These are phyloP conservation scores for Rhinichthys osculus DNA, from an alignment of 2,797 vertebrate genomes.

Conservation along the genomic window DNA sequence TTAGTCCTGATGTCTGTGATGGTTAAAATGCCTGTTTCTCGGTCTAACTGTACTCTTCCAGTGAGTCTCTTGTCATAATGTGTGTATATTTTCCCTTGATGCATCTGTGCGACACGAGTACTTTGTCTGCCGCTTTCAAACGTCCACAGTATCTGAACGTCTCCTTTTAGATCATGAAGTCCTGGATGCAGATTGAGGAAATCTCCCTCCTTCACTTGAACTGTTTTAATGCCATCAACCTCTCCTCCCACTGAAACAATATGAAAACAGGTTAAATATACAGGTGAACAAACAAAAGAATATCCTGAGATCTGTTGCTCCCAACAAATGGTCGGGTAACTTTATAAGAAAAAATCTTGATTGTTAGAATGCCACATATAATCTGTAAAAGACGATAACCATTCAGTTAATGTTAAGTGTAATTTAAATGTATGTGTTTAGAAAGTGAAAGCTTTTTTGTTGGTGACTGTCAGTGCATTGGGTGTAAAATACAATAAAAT, in stretches of 20 bases:
- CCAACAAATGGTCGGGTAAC: no score
- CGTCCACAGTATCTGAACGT: constrained; percentile 20
- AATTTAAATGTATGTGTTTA: neutral
- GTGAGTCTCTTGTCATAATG: constrained; percentile 19
- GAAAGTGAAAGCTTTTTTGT: no score
- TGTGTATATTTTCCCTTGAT: constrained; percentile 13
- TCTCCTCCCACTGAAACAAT: neutral
- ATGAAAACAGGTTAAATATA: no score
- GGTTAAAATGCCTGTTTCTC: neutral
- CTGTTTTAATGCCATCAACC: neutral
- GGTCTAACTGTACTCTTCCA: neutral
- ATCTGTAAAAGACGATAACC: no score
- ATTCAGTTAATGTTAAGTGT: no score
- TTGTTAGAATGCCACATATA: neutral
- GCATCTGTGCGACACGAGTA: neutral
- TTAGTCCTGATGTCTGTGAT: neutral
- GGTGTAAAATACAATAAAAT: neutral
- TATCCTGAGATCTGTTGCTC: no score
- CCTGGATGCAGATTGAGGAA: neutral
- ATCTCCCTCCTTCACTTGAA: neutral
- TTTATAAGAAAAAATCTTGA: neutral
- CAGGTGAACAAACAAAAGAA: no score
- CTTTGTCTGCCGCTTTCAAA: neutral
- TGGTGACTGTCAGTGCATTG: neutral
- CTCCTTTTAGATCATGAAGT: neutral